These are phyloP conservation scores for Ephydatia muelleri DNA, from an alignment of 37 sponge, comb jelly and placozoan genomes.

Conservation along the genomic window DNA sequence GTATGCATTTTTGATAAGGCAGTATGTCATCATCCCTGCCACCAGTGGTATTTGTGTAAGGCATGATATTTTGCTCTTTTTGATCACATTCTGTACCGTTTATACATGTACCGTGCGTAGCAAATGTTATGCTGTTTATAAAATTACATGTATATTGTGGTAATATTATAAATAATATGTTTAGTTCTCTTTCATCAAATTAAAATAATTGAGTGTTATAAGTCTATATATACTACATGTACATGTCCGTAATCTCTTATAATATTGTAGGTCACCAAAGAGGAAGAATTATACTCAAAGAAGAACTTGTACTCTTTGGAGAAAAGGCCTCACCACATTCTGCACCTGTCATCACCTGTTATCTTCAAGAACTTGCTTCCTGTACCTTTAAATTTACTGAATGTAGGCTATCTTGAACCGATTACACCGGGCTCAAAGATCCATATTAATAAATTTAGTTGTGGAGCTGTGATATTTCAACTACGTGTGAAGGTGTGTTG, in stretches of 20 bases:
- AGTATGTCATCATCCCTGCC: too few species aligned
- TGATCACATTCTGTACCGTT: too few species aligned
- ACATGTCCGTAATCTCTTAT: neutral
- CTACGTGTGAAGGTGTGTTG: neutral
- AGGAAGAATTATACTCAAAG: slow-evolving; percentile 9
- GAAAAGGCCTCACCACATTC: slow-evolving; percentile 36
- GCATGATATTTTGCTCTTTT: too few species aligned
- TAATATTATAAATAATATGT: too few species aligned
- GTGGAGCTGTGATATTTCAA: neutral
- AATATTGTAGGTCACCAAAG: neutral
- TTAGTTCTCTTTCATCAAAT: too few species aligned
- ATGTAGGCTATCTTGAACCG: neutral
- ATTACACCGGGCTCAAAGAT: slow-evolving; percentile 2
- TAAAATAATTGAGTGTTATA: too few species aligned
- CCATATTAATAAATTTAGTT: neutral
- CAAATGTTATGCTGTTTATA: too few species aligned
- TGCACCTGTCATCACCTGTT: slow-evolving; percentile 55
- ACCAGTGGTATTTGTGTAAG: too few species aligned
- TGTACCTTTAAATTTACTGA: neutral
- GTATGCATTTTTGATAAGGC: too few species aligned
- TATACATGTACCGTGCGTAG: too few species aligned
- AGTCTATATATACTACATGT: neutral
- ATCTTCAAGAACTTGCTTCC: slow-evolving; percentile 69
- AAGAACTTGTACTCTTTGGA: neutral
- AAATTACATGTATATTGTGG: too few species aligned